Conservation (phyloP, 2,113 vertebrate genomes). For the Synodontis membranacea region DNA sequence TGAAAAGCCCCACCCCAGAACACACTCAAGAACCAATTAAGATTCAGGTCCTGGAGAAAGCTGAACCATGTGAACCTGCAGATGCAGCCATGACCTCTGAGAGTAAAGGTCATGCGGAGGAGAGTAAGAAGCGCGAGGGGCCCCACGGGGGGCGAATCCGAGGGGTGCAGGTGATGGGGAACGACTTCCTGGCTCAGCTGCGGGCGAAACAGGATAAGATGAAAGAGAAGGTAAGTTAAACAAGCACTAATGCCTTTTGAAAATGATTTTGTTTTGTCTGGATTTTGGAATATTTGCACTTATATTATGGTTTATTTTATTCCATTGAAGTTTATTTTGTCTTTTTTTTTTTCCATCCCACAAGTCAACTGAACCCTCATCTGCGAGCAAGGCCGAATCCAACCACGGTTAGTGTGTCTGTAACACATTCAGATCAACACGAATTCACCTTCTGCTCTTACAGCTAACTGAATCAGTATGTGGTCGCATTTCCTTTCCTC, state of each 20-base stretch:
- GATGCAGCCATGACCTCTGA: conserved; percentile 69
- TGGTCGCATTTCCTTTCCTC: background rate
- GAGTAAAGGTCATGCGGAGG: conserved; percentile 66
- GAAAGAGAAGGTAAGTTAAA: conserved; percentile 44
- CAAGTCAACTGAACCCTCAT: conserved; percentile 20
- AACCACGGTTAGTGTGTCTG: conserved; percentile 12
- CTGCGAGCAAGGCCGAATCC: conserved; percentile 9
- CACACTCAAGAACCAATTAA: background rate
- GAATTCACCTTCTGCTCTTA: background rate
- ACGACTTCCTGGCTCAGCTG: conserved; percentile 90
- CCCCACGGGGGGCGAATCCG: conserved; percentile 74
- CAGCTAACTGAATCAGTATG: background rate
- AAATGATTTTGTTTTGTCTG: background rate
- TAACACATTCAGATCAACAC: background rate
- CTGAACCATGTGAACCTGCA: conserved; percentile 56
- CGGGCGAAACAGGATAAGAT: conserved; percentile 90
- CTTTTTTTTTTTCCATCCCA: background rate
- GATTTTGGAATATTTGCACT: background rate
- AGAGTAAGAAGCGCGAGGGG: conserved; percentile 61
- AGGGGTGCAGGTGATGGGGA: conserved; percentile 83
- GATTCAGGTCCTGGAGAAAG: background rate
- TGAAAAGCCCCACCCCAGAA: conserved; percentile 61
- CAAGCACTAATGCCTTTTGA: too few species aligned
- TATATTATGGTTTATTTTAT: background rate
- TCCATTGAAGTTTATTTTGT: background rate